Percentiles rank a stretch among this genome's conserved stretches.
phyloP scores from a whole-genome alignment of 2,888 invertebrate genomes.

The Polia nebulosa region DNA sequence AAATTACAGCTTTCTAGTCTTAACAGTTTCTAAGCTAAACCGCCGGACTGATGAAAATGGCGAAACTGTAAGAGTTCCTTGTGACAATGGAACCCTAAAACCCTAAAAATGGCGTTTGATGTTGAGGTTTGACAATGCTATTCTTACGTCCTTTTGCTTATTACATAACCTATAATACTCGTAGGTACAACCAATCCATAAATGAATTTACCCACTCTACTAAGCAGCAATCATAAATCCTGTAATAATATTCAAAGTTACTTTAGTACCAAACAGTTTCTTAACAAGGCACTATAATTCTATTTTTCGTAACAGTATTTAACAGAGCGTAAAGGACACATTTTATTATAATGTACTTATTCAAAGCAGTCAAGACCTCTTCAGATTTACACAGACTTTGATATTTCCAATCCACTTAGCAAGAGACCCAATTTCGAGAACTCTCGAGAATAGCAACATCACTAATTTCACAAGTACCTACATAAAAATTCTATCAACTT shows the following conservation, averaged over 20 bases:
- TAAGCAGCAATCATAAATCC: neutral
- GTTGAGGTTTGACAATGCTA: neutral
- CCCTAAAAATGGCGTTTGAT: neutral
- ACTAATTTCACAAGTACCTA: slow-evolving; percentile 33
- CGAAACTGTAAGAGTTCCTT: too few species aligned
- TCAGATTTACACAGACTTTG: slow-evolving; percentile 43
- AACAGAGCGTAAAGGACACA: slow-evolving; percentile 34
- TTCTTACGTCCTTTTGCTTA: too few species aligned
- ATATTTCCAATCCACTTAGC: slow-evolving; percentile 52
- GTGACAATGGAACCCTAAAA: too few species aligned
- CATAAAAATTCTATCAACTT: slow-evolving; percentile 36
- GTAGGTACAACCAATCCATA: neutral
- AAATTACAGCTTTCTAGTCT: too few species aligned
- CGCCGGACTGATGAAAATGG: too few species aligned
- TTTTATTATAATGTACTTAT: slow-evolving; percentile 28
- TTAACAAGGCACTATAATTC: neutral
- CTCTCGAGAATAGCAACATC: slow-evolving; percentile 35
- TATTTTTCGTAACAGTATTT: slow-evolving; percentile 13
- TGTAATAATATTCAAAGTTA: neutral
- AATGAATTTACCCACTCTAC: neutral
- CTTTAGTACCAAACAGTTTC: neutral
- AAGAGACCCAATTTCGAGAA: slow-evolving; percentile 19
- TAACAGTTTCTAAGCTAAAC: too few species aligned
- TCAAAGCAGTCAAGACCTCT: slow-evolving; percentile 44
- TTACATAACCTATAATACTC: too few species aligned